Evolutionary conservation across 1,140 invertebrate genomes (phyloP), one percentile per base, ranked within the genome.

Genomic region (Latrodectus geometricus): DNA sequence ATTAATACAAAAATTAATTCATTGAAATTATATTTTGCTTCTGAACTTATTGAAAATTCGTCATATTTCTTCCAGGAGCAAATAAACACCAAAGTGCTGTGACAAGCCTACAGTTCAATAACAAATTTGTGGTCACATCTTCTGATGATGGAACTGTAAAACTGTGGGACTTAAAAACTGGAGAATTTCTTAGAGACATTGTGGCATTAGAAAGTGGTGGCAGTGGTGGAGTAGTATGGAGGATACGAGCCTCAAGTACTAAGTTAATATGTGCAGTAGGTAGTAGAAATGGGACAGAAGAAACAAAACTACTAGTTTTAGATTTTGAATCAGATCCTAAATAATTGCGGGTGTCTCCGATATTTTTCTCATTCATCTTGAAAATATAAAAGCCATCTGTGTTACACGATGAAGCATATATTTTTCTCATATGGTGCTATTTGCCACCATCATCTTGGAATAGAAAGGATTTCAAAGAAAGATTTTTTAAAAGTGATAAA

Each of bases 61-160:
- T 35, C 9, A 11, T 70, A 70, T 70, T 21, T 83, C n/a, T 90
- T 88, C 20, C 89, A 96, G 96, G 98, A 90, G 94, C 95, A 17
- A 96, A 99, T 91, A 99, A 99, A 90, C 98, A 99, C 92, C 96
- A 97, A 90, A 98, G 97, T 85, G 98, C 98, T 65, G 98, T 99
- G 50, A 99, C 98, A 65, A 99, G 98, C 92, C 93, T 99, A 83
- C 98, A 99, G 91, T 98, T 99, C 89, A 98, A 98, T 92, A 96
- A 95, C 90, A 96, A 97, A 89, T 98, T 99, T 94, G 97, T 99
- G 82, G 98, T 99, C 88, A 99, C 98, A n/a, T 99, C 98, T 23
- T 98, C 97, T 4, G 98, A 99, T 90, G 98, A 99, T 92, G 98
- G 98, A 48, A 99, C 98, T 17, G 98, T 99, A 2, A 99, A 99